Conservation (phyloP, 2,888 invertebrate genomes). For the Campaea margaritaria region DNA sequence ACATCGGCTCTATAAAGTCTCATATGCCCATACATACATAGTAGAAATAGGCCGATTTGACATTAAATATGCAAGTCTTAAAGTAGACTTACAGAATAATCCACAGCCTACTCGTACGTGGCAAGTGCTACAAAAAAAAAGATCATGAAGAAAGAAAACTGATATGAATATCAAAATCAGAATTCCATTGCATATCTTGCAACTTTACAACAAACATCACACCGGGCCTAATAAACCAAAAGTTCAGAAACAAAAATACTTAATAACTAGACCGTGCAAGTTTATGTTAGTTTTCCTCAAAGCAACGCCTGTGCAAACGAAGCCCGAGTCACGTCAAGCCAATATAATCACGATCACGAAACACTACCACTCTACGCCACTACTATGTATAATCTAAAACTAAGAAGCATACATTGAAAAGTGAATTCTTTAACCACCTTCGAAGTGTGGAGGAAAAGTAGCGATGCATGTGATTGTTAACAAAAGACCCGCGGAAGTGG, state of each 20-base stretch:
- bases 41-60: too few species aligned
- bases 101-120: too few species aligned
- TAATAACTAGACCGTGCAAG: conserved; percentile 59
- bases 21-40: too few species aligned
- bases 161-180: too few species aligned
- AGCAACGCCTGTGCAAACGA: conserved; percentile 75
- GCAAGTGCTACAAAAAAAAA: too few species aligned
- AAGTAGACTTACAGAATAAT: too few species aligned
- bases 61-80: too few species aligned
- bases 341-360: conserved; percentile 64
- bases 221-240: conserved; percentile 29
- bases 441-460: conserved; percentile 23
- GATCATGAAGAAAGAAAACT: too few species aligned
- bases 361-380: conserved; percentile 36
- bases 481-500: conserved; percentile 31
- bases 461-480: conserved; percentile 46
- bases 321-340: conserved; percentile 71
- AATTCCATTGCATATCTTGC: too few species aligned
- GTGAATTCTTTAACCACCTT: background rate
- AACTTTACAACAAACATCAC: conserved; percentile 16
- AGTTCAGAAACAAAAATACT: conserved; percentile 39
- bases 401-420: conserved; percentile 6
- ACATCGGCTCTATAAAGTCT: too few species aligned
- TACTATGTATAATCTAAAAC: conserved; percentile 9
- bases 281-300: conserved; percentile 80